A percentile compares a stretch with the other conserved stretches of the same genome.
These are phyloP conservation scores for Notechis scutatus DNA, from an alignment of 2,113 vertebrate genomes.

Conservation along the genomic window DNA sequence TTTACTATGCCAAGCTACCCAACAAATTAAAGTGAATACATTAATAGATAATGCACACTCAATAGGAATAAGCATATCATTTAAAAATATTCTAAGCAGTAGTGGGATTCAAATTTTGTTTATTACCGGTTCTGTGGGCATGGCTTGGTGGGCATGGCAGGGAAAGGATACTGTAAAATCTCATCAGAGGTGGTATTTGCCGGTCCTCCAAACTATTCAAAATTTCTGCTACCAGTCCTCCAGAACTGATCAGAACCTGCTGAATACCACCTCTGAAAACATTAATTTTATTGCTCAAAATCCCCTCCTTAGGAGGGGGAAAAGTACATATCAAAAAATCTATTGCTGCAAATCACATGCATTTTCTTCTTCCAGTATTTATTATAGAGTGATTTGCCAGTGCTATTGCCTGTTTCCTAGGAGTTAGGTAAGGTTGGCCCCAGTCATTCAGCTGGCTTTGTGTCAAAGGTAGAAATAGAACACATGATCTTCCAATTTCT, in stretches of 20 bases:
- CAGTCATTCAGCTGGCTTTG: neutral
- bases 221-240: no score
- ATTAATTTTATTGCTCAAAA: neutral
- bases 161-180: no score
- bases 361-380: neutral
- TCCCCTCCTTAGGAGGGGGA: neutral
- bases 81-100: neutral
- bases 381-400: neutral
- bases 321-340: neutral
- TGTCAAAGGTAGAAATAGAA: neutral
- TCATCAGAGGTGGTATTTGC: no score
- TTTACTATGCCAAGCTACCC: neutral
- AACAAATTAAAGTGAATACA: neutral
- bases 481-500: neutral
- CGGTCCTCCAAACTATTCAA: no score
- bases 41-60: neutral
- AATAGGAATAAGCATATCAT: neutral
- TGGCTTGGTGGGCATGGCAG: no score
- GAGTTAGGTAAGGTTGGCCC: neutral
- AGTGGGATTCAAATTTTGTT: no score
- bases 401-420: neutral
- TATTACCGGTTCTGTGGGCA: no score
- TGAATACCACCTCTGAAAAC: neutral
- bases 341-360: neutral
- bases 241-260: no score